Conservation (phyloP, 2,888 invertebrate species). For the Chalcis sispes region DNA sequence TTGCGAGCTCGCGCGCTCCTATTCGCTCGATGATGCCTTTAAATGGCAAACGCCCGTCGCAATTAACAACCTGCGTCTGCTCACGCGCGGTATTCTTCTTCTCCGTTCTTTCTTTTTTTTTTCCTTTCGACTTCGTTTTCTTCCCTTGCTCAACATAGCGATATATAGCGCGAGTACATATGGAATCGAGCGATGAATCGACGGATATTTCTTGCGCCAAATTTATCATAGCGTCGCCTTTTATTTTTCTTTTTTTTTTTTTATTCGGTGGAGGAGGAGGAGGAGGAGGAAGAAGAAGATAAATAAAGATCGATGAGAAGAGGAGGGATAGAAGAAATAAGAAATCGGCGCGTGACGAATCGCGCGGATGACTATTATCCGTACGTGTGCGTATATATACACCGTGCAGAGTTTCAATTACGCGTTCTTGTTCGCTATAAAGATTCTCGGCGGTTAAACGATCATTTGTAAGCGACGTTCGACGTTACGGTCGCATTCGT, state of each 20-base stretch:
- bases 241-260: not conserved
- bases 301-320: slow-evolving; percentile 25
- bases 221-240: slow-evolving; percentile 4
- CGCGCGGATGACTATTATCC: slow-evolving; percentile 25
- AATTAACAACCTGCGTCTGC: slow-evolving; percentile 46
- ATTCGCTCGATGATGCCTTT: slow-evolving; percentile 32
- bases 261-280: not conserved
- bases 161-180: not conserved
- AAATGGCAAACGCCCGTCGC: slow-evolving; percentile 39
- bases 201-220: slow-evolving; percentile 38
- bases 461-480: not conserved
- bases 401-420: slow-evolving; percentile 24
- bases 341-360: not conserved
- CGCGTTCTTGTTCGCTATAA: slow-evolving; percentile 27
- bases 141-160: too few species aligned
- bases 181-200: too few species aligned
- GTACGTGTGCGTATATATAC: too few species aligned
- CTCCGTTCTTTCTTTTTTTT: too few species aligned
- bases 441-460: not conserved
- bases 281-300: not conserved
- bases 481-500: not conserved
- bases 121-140: too few species aligned
- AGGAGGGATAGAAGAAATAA: not conserved
- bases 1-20: slow-evolving; percentile 28
- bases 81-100: too few species aligned